Evolutionary conservation across 2,888 invertebrate genomes (phyloP), one percentile per base, ranked within the genome.

Genomic region (Rhagophthalmus giganteus): DNA sequence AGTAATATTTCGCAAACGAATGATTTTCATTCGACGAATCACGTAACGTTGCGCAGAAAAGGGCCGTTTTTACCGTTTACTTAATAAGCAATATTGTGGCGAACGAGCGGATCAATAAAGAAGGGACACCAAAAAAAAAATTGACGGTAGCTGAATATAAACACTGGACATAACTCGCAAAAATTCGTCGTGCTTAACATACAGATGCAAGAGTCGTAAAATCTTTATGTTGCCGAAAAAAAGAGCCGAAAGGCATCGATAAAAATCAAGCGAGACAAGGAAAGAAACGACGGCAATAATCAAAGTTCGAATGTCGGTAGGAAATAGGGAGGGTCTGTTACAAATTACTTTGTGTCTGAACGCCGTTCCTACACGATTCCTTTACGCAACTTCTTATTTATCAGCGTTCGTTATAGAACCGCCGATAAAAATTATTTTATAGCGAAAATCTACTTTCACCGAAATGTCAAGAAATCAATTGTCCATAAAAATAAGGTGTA

Each of bases 231-330:
- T 13, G 14, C 9, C 9, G 20, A 39, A 30, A 39, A 28, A 39
- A 39, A 28, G 20, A 28, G 30, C 28, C 28, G 39, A 39, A 39
- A 39, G 39, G 39, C 39, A 30, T 39, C 39, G 30, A 39, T 39
- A 39, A 39, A 38, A 39, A 39, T 39, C 16, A 30, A 39, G 39
- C 30, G 16, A 30, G 30, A 39, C 39, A 39, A 30, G 30, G 28
- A 39, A 27, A 39, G 28, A 20, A 39, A 28, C 16, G 28, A 39
- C 30, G 28, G 39, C 16, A 16, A 16, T 15, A 34, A 39, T 27
- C 13, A 28, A 39, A 39, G 14, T 39, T 28, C 27, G 3, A 24
- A 26, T 27, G 39, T 39, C 13, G 14, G 9, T 11, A 9, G 14
- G 14, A 3, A 39, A 13, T 14, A 13, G 39, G 39, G 34, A 9